Percentiles rank a stretch among this genome's conserved stretches.
Evolutionary conservation across 2,797 vertebrate species (phyloP).

Genomic region (Sebastes nivosus): DNA sequence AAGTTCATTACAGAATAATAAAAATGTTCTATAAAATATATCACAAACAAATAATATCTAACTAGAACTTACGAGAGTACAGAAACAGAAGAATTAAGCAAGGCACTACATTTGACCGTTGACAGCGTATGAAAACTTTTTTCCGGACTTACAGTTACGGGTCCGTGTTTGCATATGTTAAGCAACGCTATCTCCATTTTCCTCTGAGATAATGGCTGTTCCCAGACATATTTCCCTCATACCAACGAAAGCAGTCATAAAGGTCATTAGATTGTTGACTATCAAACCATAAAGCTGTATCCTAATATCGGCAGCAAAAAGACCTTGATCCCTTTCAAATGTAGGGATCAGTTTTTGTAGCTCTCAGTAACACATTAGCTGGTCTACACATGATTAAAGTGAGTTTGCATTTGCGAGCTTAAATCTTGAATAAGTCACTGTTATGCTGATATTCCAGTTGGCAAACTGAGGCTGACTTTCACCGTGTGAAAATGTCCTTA

Average conservation of each 20-base stretch:
- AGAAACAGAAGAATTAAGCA: background rate
- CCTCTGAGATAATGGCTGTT: background rate
- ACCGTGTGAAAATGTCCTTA: background rate
- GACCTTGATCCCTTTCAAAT: background rate
- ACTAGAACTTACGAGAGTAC: too few species aligned
- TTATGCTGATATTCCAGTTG: background rate
- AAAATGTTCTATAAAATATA: background rate
- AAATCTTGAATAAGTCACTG: background rate
- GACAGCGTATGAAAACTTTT: background rate
- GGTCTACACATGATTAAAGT: background rate
- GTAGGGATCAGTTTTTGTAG: background rate
- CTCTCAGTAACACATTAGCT: background rate
- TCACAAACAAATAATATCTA: background rate
- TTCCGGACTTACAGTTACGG: background rate
- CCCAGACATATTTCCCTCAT: background rate
- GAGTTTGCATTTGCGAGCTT: background rate
- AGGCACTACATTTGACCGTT: background rate
- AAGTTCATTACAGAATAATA: background rate
- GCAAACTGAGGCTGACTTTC: background rate
- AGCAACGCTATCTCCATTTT: background rate
- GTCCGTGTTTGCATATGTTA: conserved; percentile 12
- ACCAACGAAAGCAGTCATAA: accelerated
- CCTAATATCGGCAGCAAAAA: background rate
- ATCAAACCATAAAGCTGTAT: background rate
- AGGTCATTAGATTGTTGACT: background rate